Evolutionary conservation across 2,888 invertebrate genomes (phyloP), one percentile per base, ranked within the genome.

Genomic region (Macaria notata): DNA sequence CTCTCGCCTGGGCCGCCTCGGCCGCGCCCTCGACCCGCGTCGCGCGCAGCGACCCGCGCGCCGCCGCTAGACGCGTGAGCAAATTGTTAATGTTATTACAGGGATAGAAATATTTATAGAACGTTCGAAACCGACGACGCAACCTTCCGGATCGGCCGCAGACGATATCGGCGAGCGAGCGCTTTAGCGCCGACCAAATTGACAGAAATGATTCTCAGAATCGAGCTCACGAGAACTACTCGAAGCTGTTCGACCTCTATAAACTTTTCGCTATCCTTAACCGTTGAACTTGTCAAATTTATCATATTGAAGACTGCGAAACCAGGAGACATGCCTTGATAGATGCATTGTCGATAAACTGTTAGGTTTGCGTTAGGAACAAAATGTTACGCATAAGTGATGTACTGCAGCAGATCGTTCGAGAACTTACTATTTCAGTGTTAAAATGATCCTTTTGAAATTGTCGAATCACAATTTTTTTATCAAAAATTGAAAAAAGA

Each of bases 41-140:
- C 75, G 75, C 71, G 75, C 77, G 78, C 78, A 76, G 69, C 72
- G 76, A 75, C 70, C 64, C 61, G 63, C 72, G 74, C 77, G 68
- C 68, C 65, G 65, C 70, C 70, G 63, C 56, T 53, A 50, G 52
- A 59, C 59, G 79, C 75, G 76, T 70, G 70, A 65, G 65, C 69
- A 61, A 68, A 71, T 54, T 58, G 41, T 69, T 54, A 61, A 63
- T 54, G 61, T 54, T 56, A 49, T 57, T 79, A 79, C 84, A 81
- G 79, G 83, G 81, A 82, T 79, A 82, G 72, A 53, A 75, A 67
- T 66, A 68, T 71, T 75, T 71, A 73, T 78, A 76, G 73, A 63
- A 70, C 68, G 73, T 71, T 71, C 66, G 72, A 69, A 69, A 61
- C 61, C 47, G 53, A 55, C 59, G 52, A 56, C 46, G 36, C 31